These are phyloP conservation scores for Balearica regulorum DNA, from an alignment of 2,797 vertebrate genomes.

Conservation along the genomic window DNA sequence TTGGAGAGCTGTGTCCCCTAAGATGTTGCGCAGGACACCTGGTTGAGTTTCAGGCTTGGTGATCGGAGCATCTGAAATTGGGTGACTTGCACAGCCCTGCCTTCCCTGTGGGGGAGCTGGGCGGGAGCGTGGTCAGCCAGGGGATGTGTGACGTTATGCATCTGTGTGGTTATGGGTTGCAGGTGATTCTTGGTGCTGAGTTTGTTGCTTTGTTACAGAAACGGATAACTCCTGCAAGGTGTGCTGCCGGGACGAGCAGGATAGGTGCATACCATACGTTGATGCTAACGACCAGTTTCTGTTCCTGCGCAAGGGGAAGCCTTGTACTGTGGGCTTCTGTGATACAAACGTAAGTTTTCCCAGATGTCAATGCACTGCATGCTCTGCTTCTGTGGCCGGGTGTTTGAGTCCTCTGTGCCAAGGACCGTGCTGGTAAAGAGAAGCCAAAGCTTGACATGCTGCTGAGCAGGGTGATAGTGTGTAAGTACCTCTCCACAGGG, in stretches of 20 bases:
- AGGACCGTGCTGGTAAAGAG: neutral
- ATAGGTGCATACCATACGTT: conserved; percentile 80
- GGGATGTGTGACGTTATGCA: fast-evolving
- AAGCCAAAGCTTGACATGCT: neutral
- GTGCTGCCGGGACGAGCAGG: conserved; percentile 82
- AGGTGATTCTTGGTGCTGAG: neutral
- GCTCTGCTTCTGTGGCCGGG: neutral
- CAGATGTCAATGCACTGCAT: fast-evolving
- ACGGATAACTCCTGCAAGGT: conserved; percentile 95
- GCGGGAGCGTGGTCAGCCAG: neutral
- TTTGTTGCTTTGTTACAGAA: conserved; percentile 71
- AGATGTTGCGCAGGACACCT: neutral
- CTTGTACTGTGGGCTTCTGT: conserved; percentile 97
- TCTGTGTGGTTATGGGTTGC: neutral
- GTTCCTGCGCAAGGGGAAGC: conserved; percentile 94
- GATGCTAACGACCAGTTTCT: conserved; percentile 71
- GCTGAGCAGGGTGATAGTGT: neutral
- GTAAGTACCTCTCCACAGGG: fast-evolving
- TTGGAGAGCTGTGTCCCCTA: neutral
- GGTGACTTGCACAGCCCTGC: fast-evolving
- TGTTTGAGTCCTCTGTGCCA: fast-evolving
- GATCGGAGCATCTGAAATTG: fast-evolving
- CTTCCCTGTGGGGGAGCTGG: neutral
- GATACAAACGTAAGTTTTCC: conserved; percentile 82
- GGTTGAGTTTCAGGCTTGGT: neutral